A percentile compares a stretch with the other conserved stretches of the same genome.
phyloP scores from a whole-genome alignment of 2,888 invertebrate genomes.

The Tetrapedia diversipes region DNA sequence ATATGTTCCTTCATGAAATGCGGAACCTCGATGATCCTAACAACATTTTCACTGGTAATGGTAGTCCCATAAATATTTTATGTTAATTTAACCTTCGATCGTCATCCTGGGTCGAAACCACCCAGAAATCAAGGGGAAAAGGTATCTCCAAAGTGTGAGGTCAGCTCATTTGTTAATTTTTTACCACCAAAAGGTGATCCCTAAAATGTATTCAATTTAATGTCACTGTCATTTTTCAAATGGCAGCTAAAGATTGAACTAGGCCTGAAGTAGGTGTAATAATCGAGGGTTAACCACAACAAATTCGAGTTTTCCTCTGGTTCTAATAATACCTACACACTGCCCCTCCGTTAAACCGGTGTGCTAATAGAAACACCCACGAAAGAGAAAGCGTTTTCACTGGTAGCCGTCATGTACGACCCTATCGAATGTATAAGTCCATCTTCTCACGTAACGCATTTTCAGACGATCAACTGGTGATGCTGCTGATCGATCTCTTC shows the following conservation, averaged over 20 bases:
- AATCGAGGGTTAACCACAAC: too few species aligned
- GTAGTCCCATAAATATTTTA: too few species aligned
- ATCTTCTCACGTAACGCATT: conserved; percentile 57
- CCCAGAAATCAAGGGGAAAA: too few species aligned
- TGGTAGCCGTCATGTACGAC: background rate
- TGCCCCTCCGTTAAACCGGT: background rate
- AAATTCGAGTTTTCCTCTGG: background rate
- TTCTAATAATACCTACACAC: background rate
- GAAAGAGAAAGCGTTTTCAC: conserved; percentile 43
- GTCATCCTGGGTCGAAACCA: too few species aligned
- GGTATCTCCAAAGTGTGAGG: too few species aligned
- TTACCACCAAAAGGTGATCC: too few species aligned
- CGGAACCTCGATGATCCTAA: conserved; percentile 75
- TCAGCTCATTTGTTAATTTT: too few species aligned
- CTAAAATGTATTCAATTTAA: too few species aligned
- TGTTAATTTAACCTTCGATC: too few species aligned
- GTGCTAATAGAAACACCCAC: conserved; percentile 27
- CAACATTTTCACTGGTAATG: conserved; percentile 67
- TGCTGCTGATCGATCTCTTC: conserved; percentile 88
- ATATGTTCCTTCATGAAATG: conserved; percentile 87
- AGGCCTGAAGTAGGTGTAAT: too few species aligned
- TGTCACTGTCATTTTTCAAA: too few species aligned
- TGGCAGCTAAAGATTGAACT: too few species aligned
- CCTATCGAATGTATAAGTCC: background rate
- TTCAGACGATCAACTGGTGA: conserved; percentile 86